A percentile compares a stretch with the other conserved stretches of the same genome.
These are phyloP conservation scores for Lumbricus terrestris DNA, from an alignment of 2,888 invertebrate genomes.

Conservation along the genomic window DNA sequence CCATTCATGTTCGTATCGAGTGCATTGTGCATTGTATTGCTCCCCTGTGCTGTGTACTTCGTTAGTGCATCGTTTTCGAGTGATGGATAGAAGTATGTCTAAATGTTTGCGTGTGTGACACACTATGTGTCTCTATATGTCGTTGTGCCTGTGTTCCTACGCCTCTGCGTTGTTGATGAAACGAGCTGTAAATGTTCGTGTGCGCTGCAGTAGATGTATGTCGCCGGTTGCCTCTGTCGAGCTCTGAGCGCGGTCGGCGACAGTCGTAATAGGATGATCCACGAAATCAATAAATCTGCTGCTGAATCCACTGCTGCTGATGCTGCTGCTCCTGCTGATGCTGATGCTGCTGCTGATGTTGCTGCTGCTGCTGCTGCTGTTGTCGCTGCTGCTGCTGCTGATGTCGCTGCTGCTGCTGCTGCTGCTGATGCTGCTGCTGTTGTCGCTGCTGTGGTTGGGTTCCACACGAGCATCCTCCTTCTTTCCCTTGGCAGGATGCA, in stretches of 20 bases:
- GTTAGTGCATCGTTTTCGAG: neutral
- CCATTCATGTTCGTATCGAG: neutral
- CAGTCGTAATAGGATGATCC: neutral
- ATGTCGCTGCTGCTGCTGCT: neutral
- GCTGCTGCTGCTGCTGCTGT: neutral
- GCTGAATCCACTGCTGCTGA: neutral
- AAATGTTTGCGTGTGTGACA: neutral
- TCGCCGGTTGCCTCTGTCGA: neutral
- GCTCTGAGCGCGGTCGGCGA: neutral
- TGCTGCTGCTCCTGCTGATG: neutral
- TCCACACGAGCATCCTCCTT: too few species aligned
- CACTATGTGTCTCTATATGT: too few species aligned
- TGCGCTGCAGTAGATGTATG: neutral
- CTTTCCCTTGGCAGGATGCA: neutral
- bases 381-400: neutral
- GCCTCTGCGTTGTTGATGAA: neutral
- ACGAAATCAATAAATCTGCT: neutral
- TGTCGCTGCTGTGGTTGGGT: neutral
- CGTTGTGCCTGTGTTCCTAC: neutral
- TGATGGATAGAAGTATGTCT: neutral
- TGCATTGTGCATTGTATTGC: neutral
- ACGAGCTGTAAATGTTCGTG: neutral
- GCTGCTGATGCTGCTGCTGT: neutral
- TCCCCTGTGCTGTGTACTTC: neutral
- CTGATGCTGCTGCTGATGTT: neutral